Percentiles rank a stretch among this genome's conserved stretches.
Evolutionary conservation across 2,888 invertebrate species (phyloP).

Genomic region (Gisinianus flammeolus): DNA sequence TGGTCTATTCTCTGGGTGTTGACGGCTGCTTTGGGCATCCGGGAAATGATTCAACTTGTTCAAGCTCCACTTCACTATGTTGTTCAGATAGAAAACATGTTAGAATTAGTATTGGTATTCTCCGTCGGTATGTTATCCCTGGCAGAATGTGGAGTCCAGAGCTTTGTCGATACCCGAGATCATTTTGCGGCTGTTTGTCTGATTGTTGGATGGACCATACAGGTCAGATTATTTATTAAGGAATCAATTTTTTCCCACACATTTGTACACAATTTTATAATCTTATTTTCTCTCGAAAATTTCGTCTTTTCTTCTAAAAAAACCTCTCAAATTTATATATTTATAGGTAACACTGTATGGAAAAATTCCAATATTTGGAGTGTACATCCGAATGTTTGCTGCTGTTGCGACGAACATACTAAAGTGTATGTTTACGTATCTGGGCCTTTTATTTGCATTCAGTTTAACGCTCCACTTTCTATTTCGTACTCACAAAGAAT

Average conservation of each 20-base stretch:
- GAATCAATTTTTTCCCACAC: neutral
- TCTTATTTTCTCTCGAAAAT: too few relatives aligned
- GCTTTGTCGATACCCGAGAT: constrained; percentile 58
- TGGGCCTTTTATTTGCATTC: constrained; percentile 59
- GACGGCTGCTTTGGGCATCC: constrained; percentile 55
- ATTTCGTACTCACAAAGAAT: constrained; percentile 58
- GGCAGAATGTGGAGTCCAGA: constrained; percentile 59
- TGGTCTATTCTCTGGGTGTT: constrained; percentile 59
- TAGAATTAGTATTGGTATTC: constrained; percentile 57
- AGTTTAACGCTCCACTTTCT: constrained; percentile 59
- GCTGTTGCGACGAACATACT: constrained; percentile 58
- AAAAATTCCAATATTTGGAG: constrained; percentile 59
- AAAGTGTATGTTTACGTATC: constrained; percentile 59
- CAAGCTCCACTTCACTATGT: constrained; percentile 58
- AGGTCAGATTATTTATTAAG: constrained; percentile 44
- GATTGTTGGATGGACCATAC: constrained; percentile 59
- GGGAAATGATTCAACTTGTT: constrained; percentile 59
- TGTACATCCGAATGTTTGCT: constrained; percentile 58
- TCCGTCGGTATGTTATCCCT: constrained; percentile 58
- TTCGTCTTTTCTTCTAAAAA: too few relatives aligned
- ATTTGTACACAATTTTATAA: too few relatives aligned
- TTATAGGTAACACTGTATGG: constrained; percentile 58
- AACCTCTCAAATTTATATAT: too few relatives aligned
- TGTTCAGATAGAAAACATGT: constrained; percentile 58
- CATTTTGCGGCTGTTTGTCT: constrained; percentile 60